Evolutionary conservation across 2,797 vertebrate genomes (phyloP).

Genomic region (Anguilla marmorata): DNA sequence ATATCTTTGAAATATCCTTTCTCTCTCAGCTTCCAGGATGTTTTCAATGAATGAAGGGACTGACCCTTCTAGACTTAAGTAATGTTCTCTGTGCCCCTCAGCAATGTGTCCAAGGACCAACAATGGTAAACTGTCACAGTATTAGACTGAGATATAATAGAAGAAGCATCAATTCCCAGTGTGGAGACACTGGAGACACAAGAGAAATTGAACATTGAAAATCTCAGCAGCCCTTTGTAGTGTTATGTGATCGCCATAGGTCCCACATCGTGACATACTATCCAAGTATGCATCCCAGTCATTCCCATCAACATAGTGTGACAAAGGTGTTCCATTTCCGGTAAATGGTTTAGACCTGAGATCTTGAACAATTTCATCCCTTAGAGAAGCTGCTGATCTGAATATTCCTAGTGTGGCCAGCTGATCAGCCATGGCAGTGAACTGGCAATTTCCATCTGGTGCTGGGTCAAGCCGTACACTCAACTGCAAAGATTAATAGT

Average conservation of each 20-base stretch:
- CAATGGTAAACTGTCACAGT: not conserved
- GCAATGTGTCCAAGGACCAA: too few relatives aligned
- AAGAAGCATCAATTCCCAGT: slow-evolving; percentile 27
- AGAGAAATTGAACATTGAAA: slow-evolving; percentile 34
- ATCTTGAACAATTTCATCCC: slow-evolving; percentile 33
- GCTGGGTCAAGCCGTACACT: slow-evolving; percentile 24
- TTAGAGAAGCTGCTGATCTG: slow-evolving; percentile 27
- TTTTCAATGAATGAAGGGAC: too few relatives aligned
- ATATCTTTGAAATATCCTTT: not conserved
- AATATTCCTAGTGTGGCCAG: slow-evolving; percentile 27
- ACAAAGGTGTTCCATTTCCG: slow-evolving; percentile 25
- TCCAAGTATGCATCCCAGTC: slow-evolving; percentile 30
- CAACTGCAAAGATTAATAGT: slow-evolving; percentile 11
- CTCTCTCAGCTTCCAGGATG: not conserved
- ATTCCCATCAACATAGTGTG: slow-evolving; percentile 34
- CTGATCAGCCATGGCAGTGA: slow-evolving; percentile 29
- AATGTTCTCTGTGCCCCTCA: too few relatives aligned
- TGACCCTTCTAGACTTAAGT: too few relatives aligned
- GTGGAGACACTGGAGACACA: slow-evolving; percentile 19
- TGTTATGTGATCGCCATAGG: slow-evolving; percentile 32
- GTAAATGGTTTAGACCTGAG: slow-evolving; percentile 18
- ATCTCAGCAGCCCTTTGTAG: slow-evolving; percentile 18
- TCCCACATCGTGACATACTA: slow-evolving; percentile 25
- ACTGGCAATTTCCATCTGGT: slow-evolving; percentile 33
- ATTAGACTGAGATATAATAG: slow-evolving; percentile 6